Percentiles rank a stretch among this genome's conserved stretches.
These are phyloP conservation scores for Erithacus rubecula DNA, from an alignment of 2,797 vertebrate genomes.

Conservation along the genomic window DNA sequence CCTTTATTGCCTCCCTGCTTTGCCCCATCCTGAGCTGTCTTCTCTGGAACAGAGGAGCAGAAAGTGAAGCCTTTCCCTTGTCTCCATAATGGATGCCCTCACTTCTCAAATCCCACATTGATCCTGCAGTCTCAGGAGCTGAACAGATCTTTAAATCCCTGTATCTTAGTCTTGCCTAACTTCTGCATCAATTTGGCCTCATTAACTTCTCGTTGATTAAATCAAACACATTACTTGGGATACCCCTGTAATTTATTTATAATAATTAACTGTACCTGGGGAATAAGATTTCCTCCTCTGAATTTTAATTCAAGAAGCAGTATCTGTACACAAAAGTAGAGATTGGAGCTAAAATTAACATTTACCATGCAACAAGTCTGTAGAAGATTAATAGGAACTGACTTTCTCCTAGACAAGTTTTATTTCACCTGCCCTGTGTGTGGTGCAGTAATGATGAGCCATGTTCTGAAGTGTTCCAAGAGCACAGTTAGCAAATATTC, in stretches of 20 bases:
- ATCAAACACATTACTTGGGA: slow-evolving; percentile 14
- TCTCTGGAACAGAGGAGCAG: not conserved
- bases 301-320: not conserved
- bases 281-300: not conserved
- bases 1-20: not conserved
- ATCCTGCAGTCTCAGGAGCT: not conserved
- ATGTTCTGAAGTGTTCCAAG: not conserved
- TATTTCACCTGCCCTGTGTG: not conserved
- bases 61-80: not conserved
- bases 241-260: slow-evolving; percentile 8
- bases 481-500: not conserved
- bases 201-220: slow-evolving; percentile 35
- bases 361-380: not conserved
- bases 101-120: not conserved
- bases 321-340: not conserved
- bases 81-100: not conserved
- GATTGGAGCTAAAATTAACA: not conserved
- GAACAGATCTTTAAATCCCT: slow-evolving; percentile 14
- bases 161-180: not conserved
- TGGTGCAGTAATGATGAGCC: not conserved
- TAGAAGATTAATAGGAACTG: not conserved
- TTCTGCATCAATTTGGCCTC: slow-evolving; percentile 17
- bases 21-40: not conserved
- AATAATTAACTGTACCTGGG: not conserved
- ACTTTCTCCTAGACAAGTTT: not conserved